Conservation (phyloP, 2,888 invertebrate genomes). For the Leucophora obtusa region DNA sequence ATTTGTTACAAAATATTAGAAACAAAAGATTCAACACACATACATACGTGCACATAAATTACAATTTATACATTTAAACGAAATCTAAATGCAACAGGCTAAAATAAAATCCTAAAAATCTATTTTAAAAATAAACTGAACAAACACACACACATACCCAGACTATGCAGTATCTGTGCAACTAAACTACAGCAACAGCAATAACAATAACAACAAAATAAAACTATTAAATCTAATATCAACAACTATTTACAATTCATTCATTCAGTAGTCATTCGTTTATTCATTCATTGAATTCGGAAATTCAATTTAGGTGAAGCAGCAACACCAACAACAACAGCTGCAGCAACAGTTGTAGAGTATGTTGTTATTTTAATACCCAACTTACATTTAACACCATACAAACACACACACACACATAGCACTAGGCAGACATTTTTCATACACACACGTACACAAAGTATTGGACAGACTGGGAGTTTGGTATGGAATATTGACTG, state of each 20-base stretch:
- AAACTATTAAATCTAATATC: slow-evolving; percentile 70
- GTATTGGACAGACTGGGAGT: slow-evolving; percentile 38
- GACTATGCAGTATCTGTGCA: neutral
- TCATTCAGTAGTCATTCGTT: slow-evolving; percentile 70
- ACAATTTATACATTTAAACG: slow-evolving; percentile 8
- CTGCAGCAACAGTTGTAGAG: slow-evolving; percentile 24
- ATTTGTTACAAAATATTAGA: slow-evolving; percentile 16
- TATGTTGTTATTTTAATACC: slow-evolving; percentile 50
- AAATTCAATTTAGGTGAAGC: slow-evolving; percentile 74
- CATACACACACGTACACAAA: neutral
- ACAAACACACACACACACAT: slow-evolving; percentile 15
- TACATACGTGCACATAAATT: slow-evolving; percentile 9
- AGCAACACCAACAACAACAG: slow-evolving; percentile 48
- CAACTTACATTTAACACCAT: slow-evolving; percentile 50
- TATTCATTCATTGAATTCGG: slow-evolving; percentile 75
- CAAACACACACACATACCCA: slow-evolving; percentile 14
- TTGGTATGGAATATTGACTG: neutral
- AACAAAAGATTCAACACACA: neutral
- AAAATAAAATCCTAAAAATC: slow-evolving; percentile 49
- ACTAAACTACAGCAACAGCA: slow-evolving; percentile 29
- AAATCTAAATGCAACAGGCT: slow-evolving; percentile 54
- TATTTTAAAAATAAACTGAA: slow-evolving; percentile 36
- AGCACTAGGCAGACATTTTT: neutral
- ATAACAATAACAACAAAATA: slow-evolving; percentile 44
- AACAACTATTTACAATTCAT: slow-evolving; percentile 67